Conservation (phyloP, 2,797 vertebrate species). For the Crocidura indochinensis region DNA sequence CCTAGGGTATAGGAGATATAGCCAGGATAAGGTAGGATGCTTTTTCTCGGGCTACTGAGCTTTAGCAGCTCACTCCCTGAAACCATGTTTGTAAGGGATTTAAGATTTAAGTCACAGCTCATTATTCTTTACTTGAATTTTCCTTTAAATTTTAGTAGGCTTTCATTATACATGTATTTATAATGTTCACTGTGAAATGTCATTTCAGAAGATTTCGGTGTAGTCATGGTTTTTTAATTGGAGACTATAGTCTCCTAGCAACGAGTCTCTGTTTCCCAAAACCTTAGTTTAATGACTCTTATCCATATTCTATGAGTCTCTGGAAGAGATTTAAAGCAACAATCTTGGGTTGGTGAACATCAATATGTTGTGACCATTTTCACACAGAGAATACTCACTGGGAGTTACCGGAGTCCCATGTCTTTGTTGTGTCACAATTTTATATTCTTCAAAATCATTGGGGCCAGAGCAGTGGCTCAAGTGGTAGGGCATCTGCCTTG, state of each 20-base stretch:
- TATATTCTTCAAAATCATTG: slow-evolving; percentile 6
- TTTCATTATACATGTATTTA: background rate
- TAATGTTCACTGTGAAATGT: slow-evolving; percentile 24
- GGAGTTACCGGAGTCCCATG: background rate
- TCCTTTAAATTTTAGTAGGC: background rate
- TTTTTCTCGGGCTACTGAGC: background rate
- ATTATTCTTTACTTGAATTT: slow-evolving; percentile 10
- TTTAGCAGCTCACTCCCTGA: background rate
- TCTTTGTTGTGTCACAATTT: slow-evolving; percentile 14
- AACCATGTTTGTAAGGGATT: background rate
- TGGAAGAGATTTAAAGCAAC: slow-evolving; percentile 40
- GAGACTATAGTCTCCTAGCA: slow-evolving; percentile 33
- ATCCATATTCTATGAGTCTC: background rate
- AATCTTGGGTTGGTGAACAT: background rate
- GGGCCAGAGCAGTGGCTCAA: too few relatives aligned
- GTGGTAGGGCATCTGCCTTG: too few relatives aligned
- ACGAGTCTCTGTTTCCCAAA: slow-evolving; percentile 33
- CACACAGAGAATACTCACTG: slow-evolving; percentile 21
- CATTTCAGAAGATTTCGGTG: slow-evolving; percentile 16
- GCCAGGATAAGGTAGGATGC: background rate
- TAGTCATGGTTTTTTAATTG: slow-evolving; percentile 15
- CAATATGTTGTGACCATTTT: background rate
- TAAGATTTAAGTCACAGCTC: slow-evolving; percentile 17
- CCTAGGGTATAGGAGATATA: background rate
- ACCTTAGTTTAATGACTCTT: slow-evolving; percentile 48